Evolutionary conservation across 2,113 vertebrate genomes (phyloP), one percentile per base, ranked within the genome.

Genomic region (Pituophis catenifer): DNA sequence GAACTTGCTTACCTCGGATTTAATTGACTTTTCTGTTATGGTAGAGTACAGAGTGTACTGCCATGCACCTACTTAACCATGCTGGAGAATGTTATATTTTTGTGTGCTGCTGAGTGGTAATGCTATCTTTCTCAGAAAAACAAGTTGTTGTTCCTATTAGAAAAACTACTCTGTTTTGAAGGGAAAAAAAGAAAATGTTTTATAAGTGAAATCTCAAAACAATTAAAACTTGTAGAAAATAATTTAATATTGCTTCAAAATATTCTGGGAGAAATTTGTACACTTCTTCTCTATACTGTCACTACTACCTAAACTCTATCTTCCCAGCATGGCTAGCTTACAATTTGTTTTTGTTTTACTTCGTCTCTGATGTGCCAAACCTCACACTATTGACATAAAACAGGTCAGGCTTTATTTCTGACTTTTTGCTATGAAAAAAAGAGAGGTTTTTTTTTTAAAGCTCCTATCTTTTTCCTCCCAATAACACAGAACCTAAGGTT

Each of bases 181-280:
- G 0, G 65, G 88, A 90, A 9, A 92, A 57, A 58, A 65, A 21
- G 10, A 93, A 93, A 95, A 94, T 93, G 5, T 91, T 92, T 62
- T 94, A 91, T 95, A 95, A 94, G 92, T 92, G 96, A 57, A 96
- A 95, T 95, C 94, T 48, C 55, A 17, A 92, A 89, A 93, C 91
- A 59, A 88, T 94, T 96, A 95, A 90, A 48, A 89, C 13, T 75
- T 58, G 92, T 91, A 81, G 33, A 92, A 96, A 96, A 95, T 7
- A 93, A 89, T 94, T 94, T 0, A 55, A 95, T 62, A 92, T 91
- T 0, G 1, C 91, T 70, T 50, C 81, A 70, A 54, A 70, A 70
- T 70, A 33, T n/a, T 70, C 75, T 94, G 89, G 23, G 88, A 81
- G 93, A 52, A 8, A 90, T 89, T 58, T 50, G 85, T 96, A 95